Base-by-base conservation (phyloP, 1,140 invertebrate species). In the Pemphigus obesinymphae region DNA sequence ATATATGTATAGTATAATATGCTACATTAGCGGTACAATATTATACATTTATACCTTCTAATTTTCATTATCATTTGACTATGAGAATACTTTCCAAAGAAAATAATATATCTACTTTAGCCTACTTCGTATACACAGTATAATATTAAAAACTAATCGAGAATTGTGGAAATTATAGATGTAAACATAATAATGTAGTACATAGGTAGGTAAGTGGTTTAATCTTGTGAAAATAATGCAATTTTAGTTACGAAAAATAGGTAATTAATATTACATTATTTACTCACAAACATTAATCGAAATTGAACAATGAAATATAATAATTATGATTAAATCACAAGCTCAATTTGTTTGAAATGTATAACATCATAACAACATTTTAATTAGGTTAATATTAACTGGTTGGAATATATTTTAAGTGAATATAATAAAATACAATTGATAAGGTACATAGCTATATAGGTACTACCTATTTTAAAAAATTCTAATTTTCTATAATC, bases 81-180 rank as follows among this genome's bases (percentile, higher is more conserved):
- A 66, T n/a, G n/a, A 66, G 63, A 37, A 68, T 37, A 68, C 63
- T 68, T 68, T 68, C 63, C 37, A 68, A 68, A 68, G 20, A 40
- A 68, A 13, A 1, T 34, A 40, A 68, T 13, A 11, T 40, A 40
- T 10, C 8, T 5, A 11, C 43, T 34, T 58, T 20, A 61, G 58
- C 29, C 29, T 61, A 61, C 58, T 29, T 61, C 26, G 29, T 61
- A 37, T 20, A 40, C 1, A 23, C 34, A n/a, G n/a, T n/a, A n/a
- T n/a, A 15, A 61, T 61, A 31, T 61, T 8, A n/a, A 68, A 68
- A 37, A 17, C 37, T 37, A 37, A 37, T 37, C 31, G 34, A 66
- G 34, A 31, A 34, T 23, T n/a, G 31, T 66, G 61, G 20, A 66
- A 66, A 66, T 66, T n/a, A 66, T 66, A 10, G 17, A 20, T 37